Conservation (phyloP, 2,888 invertebrate species). For the Ectemnius cavifrons region DNA sequence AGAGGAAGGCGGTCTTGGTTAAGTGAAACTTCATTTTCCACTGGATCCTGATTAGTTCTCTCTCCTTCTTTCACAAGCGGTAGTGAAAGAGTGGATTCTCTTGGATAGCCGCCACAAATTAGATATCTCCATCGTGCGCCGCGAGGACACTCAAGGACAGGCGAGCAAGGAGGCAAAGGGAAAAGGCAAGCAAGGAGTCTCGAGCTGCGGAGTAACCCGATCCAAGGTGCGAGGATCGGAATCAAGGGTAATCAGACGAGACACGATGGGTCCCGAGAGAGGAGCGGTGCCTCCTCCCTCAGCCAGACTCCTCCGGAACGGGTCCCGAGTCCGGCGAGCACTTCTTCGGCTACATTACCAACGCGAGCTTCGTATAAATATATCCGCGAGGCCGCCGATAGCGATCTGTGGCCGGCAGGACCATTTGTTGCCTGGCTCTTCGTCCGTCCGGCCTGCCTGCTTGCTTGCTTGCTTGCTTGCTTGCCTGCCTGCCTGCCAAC, state of each 20-base stretch:
- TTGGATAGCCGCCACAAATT: constrained; percentile 11
- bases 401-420: constrained; percentile 72
- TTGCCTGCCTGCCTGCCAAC: constrained; percentile 49
- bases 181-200: too few species aligned
- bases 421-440: constrained; percentile 72
- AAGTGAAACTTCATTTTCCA: constrained; percentile 7
- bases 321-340: constrained; percentile 17
- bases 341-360: constrained; percentile 70
- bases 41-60: background rate
- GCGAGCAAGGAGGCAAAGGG: background rate
- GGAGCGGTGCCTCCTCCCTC: constrained; percentile 21
- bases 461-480: constrained; percentile 44
- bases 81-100: background rate
- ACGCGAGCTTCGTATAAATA: constrained; percentile 72
- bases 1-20: background rate
- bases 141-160: constrained; percentile 25
- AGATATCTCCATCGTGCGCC: constrained; percentile 35
- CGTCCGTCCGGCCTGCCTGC: constrained; percentile 65
- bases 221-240: constrained; percentile 39
- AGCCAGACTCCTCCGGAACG: constrained; percentile 8
- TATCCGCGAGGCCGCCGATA: constrained; percentile 69
- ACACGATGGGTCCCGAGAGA: constrained; percentile 14
- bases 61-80: background rate
- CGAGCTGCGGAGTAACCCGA: constrained; percentile 41
- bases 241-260: constrained; percentile 43